Percentiles rank a stretch among this genome's conserved stretches.
These are phyloP conservation scores for Tinamus guttatus DNA, from an alignment of 2,113 vertebrate species.

Conservation along the genomic window DNA sequence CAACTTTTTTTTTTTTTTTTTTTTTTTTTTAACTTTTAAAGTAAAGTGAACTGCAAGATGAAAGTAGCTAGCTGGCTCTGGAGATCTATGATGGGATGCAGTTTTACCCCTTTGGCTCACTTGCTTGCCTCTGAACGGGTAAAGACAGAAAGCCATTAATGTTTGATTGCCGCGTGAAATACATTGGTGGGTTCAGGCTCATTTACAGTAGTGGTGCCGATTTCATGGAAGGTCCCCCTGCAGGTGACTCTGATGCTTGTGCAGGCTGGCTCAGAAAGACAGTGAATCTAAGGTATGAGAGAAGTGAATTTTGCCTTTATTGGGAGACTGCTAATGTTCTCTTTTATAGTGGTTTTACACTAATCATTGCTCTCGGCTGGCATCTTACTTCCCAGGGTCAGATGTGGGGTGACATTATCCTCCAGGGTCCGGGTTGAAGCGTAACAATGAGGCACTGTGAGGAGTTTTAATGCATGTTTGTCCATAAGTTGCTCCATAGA, in stretches of 20 bases:
- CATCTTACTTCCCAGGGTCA: neutral
- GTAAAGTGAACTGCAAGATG: neutral
- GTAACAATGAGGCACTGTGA: neutral
- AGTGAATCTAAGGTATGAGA: neutral
- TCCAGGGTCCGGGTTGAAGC: neutral
- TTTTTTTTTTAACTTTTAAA: too few species aligned
- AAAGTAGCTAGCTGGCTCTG: neutral
- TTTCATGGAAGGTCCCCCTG: neutral
- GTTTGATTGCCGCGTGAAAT: constrained; percentile 18
- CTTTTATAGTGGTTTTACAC: neutral
- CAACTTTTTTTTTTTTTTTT: neutral
- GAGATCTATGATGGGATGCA: neutral
- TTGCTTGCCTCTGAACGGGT: neutral
- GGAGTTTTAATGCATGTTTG: neutral
- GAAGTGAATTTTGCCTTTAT: neutral
- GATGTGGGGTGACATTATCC: neutral
- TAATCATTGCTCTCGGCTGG: neutral
- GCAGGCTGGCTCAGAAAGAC: neutral
- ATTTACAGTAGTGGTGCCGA: neutral
- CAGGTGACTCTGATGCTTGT: neutral
- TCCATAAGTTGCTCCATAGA: accelerated
- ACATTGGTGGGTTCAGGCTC: neutral
- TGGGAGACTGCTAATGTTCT: neutral
- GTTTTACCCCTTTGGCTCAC: neutral
- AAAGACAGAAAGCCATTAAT: constrained; percentile 1